Base-by-base conservation (phyloP, 1,140 invertebrate species). In the Orchestia grillus region DNA sequence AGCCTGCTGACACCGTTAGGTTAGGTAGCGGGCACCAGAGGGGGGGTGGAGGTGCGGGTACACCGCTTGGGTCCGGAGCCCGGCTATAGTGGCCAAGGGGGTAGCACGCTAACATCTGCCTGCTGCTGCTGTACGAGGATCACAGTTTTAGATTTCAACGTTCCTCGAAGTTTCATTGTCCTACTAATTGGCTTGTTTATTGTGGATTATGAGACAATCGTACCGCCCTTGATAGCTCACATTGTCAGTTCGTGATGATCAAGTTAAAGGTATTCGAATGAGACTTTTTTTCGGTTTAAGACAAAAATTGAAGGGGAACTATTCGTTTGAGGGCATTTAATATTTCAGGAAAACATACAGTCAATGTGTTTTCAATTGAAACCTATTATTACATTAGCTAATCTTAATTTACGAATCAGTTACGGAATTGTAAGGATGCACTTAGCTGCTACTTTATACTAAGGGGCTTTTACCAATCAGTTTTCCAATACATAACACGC, bases 1-100 rank as follows among this genome's bases (percentile, higher is more conserved):
- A 94, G 92, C 92, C 44, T 44, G 92, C 92, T 94, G 92, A 94
- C 92, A 94, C 92, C 92, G 92, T 94, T 94, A 94, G 44, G 92
- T 47, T 94, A 47, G 43, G 92, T 47, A 44, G 92, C 40, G 44
- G 43, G 44, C 44, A 47, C 44, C 8, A 94, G 43, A 0, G 44
- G 8, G 40, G 92, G 92, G 43, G 44, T 6, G 92, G 92, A 44
- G 90, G 87, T 4, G 88, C 41, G 43, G 42, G 23, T 11, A 41
- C 11, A 36, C 41, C 11, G 88, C 41, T 42, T 42, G 88, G 41
- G 88, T 90, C 42, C 36, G 3, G 41, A 44, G 88, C 43, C 0
- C 88, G 42, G 88, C 23, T 42, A n/a, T n/a, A 90, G 41, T 44
- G n/a, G 1, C 88, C 11, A 11, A 45, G 92, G 44, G 92, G 11